Percentiles rank a stretch among this genome's conserved stretches.
These are phyloP conservation scores for Callopanchax toddi DNA, from an alignment of 2,113 vertebrate species.

Conservation along the genomic window DNA sequence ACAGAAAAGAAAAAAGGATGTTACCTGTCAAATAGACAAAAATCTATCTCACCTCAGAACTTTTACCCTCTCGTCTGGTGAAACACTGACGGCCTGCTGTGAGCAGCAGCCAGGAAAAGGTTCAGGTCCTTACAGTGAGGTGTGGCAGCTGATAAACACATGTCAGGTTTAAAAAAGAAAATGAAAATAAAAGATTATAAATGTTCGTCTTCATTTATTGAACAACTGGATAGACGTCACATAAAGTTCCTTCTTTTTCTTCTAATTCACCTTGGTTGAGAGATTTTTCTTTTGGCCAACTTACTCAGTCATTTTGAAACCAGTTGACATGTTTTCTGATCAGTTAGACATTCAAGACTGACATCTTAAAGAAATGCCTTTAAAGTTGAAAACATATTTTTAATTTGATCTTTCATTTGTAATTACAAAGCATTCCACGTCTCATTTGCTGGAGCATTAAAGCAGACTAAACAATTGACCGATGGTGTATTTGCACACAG, in stretches of 20 bases:
- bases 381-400: neutral
- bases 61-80: slow-evolving; percentile 26
- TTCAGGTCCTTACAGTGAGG: neutral
- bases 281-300: too few species aligned
- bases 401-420: slow-evolving; percentile 21
- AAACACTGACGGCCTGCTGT: neutral
- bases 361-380: neutral
- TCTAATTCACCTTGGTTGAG: neutral
- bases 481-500: slow-evolving; percentile 24
- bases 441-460: slow-evolving; percentile 53
- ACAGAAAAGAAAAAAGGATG: slow-evolving; percentile 61
- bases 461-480: slow-evolving; percentile 44
- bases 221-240: too few species aligned
- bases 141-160: too few species aligned
- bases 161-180: too few species aligned
- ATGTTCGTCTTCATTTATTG: too few species aligned
- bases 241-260: neutral
- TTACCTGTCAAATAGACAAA: slow-evolving; percentile 71
- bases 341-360: too few species aligned
- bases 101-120: neutral
- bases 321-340: too few species aligned
- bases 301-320: too few species aligned
- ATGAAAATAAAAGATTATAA: too few species aligned
- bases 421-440: slow-evolving; percentile 40
- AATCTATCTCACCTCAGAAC: slow-evolving; percentile 67